Base-by-base conservation (phyloP, 2,113 vertebrate genomes). In the Pimephales promelas region DNA sequence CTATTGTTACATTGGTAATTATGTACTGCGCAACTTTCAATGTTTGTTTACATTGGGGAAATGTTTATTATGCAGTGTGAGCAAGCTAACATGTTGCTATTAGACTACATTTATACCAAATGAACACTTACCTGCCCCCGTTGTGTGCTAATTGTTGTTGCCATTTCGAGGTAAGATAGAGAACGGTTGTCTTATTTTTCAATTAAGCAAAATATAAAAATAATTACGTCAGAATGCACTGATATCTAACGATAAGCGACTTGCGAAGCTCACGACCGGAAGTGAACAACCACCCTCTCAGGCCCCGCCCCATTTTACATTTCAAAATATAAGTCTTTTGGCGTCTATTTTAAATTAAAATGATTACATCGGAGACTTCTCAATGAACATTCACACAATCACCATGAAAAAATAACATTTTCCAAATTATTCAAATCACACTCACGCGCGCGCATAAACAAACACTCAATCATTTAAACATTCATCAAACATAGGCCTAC, bases 91-190 rank as follows among this genome's bases (percentile, higher is more conserved):
- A 31, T 28, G 28, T 1, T 52, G 61, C 10, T 22, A 2, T 66
- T 24, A 49, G 2, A 14, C 14, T 5, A 9, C 8, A 28, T 40
- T 56, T 24, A 22, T 9, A 22, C 0, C 3, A n/a, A 5, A 1
- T 2, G 0, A 18, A 8, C 2, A 28, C 31, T 20, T 89, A 94
- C 93, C 92, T 94, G 92, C 83, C 93, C 93, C 66, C 93, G 85
- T 85, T 94, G 92, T 0, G 93, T 94, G 85, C 90, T 94, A 76
- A 94, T 84, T 49, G 91, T 93, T 31, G 90, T 92, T 34, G 92
- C 90, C 93, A 94, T 94, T 74, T 26, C 10, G 71, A 16, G 20
- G 40, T 40, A 64, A 22, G 1, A 3, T 61, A 22, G 26, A 77
- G 16, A 56, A 57, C 24, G 13, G 16, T 10, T 56, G 64, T 54